Evolutionary conservation across 2,113 vertebrate species (phyloP).

Genomic region (Pelvicachromis taeniatus): DNA sequence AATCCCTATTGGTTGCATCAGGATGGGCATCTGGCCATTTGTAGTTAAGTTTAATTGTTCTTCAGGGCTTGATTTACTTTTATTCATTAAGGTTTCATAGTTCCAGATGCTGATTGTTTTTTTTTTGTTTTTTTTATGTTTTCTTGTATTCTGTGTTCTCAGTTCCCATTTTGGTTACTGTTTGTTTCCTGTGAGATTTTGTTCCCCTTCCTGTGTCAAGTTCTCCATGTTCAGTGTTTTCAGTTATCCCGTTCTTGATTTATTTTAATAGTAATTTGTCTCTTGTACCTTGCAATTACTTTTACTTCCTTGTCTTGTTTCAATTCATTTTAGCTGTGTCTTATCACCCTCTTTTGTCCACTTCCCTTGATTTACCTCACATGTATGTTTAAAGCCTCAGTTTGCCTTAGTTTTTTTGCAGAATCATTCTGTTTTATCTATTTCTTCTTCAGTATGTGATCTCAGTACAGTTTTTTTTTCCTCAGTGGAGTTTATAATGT

Average conservation of each 20-base stretch:
- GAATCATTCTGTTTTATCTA: not conserved
- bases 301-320: not conserved
- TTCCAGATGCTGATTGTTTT: not conserved
- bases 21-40: not conserved
- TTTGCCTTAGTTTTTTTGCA: not conserved
- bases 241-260: not conserved
- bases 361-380: not conserved
- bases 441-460: not conserved
- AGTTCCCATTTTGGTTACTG: not conserved
- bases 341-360: not conserved
- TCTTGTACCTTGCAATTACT: not conserved
- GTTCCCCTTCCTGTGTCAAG: not conserved
- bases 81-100: not conserved
- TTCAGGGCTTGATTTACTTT: not conserved
- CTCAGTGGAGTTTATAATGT: not conserved
- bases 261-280: not conserved
- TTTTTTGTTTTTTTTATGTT: too few relatives aligned
- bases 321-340: not conserved
- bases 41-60: not conserved
- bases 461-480: not conserved
- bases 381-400: not conserved
- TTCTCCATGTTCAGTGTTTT: not conserved
- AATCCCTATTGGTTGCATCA: not conserved
- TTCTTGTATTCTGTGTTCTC: not conserved
- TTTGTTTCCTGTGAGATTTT: not conserved